Evolutionary conservation across 1,140 invertebrate genomes (phyloP).

Genomic region (Uloborus diversus): DNA sequence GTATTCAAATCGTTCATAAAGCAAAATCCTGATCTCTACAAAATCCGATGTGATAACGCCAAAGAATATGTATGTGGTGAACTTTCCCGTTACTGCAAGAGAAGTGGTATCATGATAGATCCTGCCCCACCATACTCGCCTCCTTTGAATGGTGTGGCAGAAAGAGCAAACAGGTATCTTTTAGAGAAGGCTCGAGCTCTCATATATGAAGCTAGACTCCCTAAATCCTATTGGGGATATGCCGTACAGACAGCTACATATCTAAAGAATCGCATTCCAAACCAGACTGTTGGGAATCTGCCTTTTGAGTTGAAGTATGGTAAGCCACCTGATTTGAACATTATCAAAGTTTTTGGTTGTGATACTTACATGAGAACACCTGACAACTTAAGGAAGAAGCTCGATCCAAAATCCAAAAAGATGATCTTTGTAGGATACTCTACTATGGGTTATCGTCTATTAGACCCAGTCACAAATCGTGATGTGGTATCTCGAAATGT

Average conservation of each 20-base stretch:
- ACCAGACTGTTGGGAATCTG: constrained; percentile 44
- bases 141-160: constrained; percentile 31
- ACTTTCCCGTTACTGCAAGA: too few species aligned
- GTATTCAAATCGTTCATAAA: too few species aligned
- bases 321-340: constrained; percentile 60
- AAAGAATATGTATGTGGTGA: too few species aligned
- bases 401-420: constrained; percentile 13
- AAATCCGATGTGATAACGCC: too few species aligned
- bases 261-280: constrained; percentile 45
- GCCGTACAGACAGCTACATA: constrained; percentile 55
- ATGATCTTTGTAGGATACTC: too few species aligned
- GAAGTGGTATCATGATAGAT: too few species aligned
- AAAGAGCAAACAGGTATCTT: constrained; percentile 52
- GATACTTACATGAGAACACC: constrained; percentile 59
- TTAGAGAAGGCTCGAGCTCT: constrained; percentile 49
- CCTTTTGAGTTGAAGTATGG: constrained; percentile 62
- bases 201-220: constrained; percentile 43
- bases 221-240: constrained; percentile 56
- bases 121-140: too few species aligned
- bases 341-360: constrained; percentile 63
- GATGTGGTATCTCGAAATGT: not conserved
- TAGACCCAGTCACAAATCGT: not conserved
- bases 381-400: constrained; percentile 1
- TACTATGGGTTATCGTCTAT: constrained; percentile 9
- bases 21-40: too few species aligned